Evolutionary conservation across 2,888 invertebrate genomes (phyloP), one percentile per base, ranked within the genome.

Genomic region (Parnassius apollo): DNA sequence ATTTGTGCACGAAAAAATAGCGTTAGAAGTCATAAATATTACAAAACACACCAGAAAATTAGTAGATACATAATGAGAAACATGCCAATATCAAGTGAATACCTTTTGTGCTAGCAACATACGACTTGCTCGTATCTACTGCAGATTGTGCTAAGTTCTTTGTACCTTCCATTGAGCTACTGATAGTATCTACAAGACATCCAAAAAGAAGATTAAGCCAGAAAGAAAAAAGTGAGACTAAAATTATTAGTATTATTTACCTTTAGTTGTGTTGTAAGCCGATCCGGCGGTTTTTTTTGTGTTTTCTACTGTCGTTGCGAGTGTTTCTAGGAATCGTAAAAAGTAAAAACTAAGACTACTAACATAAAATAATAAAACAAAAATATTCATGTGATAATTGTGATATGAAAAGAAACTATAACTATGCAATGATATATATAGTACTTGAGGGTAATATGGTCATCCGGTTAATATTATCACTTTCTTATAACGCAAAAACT

Each of bases 211-310:
- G 45, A 44, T 59, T 50, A 50, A 64, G 61, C 53, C 51, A 59
- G 48, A 56, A 60, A 49, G 55, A 61, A 54, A 52, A 48, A 22
- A 64, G 11, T 35, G n/a, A n/a, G 2, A 62, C 12, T 8, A 35
- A 65, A 48, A 1, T 51, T 4, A 46, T 55, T 58, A 48, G 13
- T 13, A 35, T 44, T 49, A 64, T 78, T 79, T 76, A 88, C 91
- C 89, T 85, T 86, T 91, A 25, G 90, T 82, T 64, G 87, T 75
- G 68, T 83, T 86, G 57, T 82, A 80, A n/a, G 92, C 91, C 18
- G 88, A 77, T 67, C 90, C 90, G 1, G 92, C 90, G 10, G 88
- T 85, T 67, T 87, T 92, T 77, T 88, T 91, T 64, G 92, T 86
- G 68, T 84, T 89, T 71, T 90, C 90, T 67, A 80, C 82, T 61